These are phyloP conservation scores for Smutsia temminckii DNA, from an alignment of 2,797 vertebrate genomes.

Conservation along the genomic window DNA sequence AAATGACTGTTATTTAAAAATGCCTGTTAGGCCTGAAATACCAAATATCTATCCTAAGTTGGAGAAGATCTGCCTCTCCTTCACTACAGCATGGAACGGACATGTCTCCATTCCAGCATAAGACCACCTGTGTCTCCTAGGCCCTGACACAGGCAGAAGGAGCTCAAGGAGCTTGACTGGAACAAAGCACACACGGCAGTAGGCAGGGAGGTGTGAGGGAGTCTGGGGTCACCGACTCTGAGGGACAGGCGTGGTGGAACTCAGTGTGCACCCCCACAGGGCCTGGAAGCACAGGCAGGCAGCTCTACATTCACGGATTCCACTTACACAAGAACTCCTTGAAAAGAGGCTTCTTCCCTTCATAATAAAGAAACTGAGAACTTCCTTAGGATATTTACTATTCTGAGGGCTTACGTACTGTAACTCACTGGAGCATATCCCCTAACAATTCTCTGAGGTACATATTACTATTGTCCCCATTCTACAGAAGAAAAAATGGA, in stretches of 20 bases:
- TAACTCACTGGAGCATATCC: background rate
- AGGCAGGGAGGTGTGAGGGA: background rate
- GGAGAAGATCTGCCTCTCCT: background rate
- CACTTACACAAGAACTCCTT: background rate
- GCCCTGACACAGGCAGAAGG: background rate
- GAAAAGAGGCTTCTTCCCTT: background rate
- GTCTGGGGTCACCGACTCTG: background rate
- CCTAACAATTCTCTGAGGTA: background rate
- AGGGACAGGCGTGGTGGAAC: background rate
- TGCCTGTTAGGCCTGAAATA: background rate
- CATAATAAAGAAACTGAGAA: background rate
- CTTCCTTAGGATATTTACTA: background rate
- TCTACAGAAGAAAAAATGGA: background rate
- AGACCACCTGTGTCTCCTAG: background rate
- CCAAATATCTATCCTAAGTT: background rate
- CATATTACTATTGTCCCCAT: background rate
- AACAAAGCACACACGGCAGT: background rate
- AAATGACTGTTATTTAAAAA: background rate
- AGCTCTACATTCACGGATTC: background rate
- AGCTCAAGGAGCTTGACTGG: background rate
- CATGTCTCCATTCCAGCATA: background rate
- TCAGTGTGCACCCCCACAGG: fast-evolving
- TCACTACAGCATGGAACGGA: background rate
- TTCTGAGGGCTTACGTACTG: background rate
- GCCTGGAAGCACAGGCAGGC: background rate